phyloP scores from a whole-genome alignment of 2,113 vertebrate genomes.

The Charina bottae region DNA sequence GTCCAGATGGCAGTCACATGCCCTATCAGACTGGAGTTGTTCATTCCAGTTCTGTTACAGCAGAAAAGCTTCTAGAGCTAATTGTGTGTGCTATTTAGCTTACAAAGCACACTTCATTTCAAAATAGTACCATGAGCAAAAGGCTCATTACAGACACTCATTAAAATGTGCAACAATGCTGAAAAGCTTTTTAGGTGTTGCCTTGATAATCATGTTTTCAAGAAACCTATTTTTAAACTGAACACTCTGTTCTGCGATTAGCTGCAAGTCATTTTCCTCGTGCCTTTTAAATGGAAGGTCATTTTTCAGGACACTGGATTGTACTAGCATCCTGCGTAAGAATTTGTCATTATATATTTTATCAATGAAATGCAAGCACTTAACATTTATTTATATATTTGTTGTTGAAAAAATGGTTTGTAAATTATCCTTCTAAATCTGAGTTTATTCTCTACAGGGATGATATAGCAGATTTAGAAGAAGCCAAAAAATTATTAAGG shows the following conservation, averaged over 20 bases:
- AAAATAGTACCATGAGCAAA: slow-evolving; percentile 29
- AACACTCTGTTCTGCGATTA: slow-evolving; percentile 48
- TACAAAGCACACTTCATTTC: slow-evolving; percentile 36
- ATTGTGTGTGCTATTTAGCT: slow-evolving; percentile 38
- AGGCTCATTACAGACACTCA: slow-evolving; percentile 27
- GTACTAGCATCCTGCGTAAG: slow-evolving; percentile 42
- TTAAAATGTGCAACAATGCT: slow-evolving; percentile 31
- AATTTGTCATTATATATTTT: slow-evolving; percentile 37
- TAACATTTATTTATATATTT: slow-evolving; percentile 9
- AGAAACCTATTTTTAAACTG: slow-evolving; percentile 56
- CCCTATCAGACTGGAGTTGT: not conserved
- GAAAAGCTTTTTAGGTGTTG: slow-evolving; percentile 38
- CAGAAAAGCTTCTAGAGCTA: slow-evolving; percentile 27
- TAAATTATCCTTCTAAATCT: slow-evolving; percentile 24
- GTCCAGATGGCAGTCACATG: too few species aligned
- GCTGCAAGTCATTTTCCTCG: slow-evolving; percentile 39
- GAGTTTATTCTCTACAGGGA: slow-evolving; percentile 72
- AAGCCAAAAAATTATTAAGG: slow-evolving; percentile 83
- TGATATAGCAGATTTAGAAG: slow-evolving; percentile 83
- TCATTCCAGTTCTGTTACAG: not conserved
- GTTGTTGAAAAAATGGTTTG: not conserved
- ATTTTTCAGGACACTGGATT: slow-evolving; percentile 52
- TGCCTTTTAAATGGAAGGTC: slow-evolving; percentile 37
- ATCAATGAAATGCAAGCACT: slow-evolving; percentile 27
- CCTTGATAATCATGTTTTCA: slow-evolving; percentile 50